A percentile compares a stretch with the other conserved stretches of the same genome.
Evolutionary conservation across 2,797 vertebrate species (phyloP).

Genomic region (Sebastes cheni): DNA sequence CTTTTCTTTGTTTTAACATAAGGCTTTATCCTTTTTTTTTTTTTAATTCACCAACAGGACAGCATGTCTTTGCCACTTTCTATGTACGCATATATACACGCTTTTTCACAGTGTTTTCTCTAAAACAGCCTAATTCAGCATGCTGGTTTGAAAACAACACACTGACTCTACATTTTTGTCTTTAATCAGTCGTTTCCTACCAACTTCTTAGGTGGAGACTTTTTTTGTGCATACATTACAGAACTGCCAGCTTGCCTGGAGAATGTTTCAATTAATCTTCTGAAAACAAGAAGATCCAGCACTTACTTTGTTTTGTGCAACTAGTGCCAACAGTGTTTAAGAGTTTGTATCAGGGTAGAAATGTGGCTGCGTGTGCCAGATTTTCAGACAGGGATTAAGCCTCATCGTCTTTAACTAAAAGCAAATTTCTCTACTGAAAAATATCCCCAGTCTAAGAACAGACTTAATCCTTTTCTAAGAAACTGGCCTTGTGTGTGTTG

Average conservation of each 20-base stretch:
- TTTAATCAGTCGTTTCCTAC: conserved; percentile 17
- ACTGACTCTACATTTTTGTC: conserved; percentile 42
- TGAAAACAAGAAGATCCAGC: conserved; percentile 20
- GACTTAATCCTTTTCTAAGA: conserved; percentile 17
- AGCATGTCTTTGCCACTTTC: conserved; percentile 22
- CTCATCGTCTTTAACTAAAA: not conserved
- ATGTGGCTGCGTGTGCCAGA: not conserved
- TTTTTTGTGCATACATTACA: conserved; percentile 15
- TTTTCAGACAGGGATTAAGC: conserved; percentile 15
- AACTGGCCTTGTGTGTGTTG: not conserved
- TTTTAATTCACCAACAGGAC: not conserved
- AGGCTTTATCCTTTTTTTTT: not conserved
- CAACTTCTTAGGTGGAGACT: not conserved
- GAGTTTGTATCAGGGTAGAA: not conserved
- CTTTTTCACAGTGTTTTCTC: conserved; percentile 50
- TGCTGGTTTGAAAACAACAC: conserved; percentile 60
- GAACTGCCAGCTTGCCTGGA: conserved; percentile 7
- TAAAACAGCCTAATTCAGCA: conserved; percentile 43
- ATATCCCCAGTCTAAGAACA: not conserved
- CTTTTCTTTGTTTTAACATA: conserved; percentile 3
- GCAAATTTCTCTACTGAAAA: not conserved
- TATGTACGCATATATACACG: conserved; percentile 8
- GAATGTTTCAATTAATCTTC: conserved; percentile 20
- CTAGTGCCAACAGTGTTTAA: conserved; percentile 12
- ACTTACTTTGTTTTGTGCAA: conserved; percentile 30